A percentile compares a stretch with the other conserved stretches of the same genome.
These are phyloP conservation scores for Yponomeuta cagnagella DNA, from an alignment of 2,888 invertebrate species.

Conservation along the genomic window DNA sequence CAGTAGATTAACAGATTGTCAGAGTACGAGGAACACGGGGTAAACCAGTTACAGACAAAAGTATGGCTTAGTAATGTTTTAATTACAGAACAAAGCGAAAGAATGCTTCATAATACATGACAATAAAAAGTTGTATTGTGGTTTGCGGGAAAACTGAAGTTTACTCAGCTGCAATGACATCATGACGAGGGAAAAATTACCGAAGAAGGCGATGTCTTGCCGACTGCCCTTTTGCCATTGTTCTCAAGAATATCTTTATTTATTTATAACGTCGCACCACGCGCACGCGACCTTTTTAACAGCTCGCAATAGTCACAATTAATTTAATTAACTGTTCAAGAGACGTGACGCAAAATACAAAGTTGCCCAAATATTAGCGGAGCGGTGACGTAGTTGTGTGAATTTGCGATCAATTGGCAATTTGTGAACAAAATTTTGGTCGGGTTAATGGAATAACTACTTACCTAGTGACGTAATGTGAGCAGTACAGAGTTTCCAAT, in stretches of 20 bases:
- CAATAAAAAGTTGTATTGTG: not conserved
- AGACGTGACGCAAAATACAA: conserved; percentile 13
- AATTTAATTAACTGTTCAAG: conserved; percentile 9
- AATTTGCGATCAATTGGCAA: not conserved
- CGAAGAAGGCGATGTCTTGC: not conserved
- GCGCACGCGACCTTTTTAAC: conserved; percentile 2
- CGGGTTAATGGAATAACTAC: not conserved
- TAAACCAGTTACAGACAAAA: not conserved
- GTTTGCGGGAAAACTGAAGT: conserved; percentile 23
- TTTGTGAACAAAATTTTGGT: not conserved
- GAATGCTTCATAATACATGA: not conserved
- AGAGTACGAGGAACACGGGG: too few relatives aligned
- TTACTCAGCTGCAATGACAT: conserved; percentile 44
- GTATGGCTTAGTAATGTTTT: not conserved
- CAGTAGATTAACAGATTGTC: too few relatives aligned
- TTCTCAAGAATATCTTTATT: not conserved
- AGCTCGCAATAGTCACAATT: not conserved
- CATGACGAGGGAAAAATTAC: conserved; percentile 25
- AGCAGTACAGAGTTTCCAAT: too few relatives aligned
- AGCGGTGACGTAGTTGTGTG: conserved; percentile 19
- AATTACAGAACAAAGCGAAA: not conserved
- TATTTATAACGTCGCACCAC: conserved; percentile 15
- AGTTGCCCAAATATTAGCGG: conserved; percentile 2
- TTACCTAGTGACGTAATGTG: too few relatives aligned
- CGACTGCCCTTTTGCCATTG: not conserved